Conservation (phyloP, 2,888 invertebrate genomes). For the Himalopsyche anomala region DNA sequence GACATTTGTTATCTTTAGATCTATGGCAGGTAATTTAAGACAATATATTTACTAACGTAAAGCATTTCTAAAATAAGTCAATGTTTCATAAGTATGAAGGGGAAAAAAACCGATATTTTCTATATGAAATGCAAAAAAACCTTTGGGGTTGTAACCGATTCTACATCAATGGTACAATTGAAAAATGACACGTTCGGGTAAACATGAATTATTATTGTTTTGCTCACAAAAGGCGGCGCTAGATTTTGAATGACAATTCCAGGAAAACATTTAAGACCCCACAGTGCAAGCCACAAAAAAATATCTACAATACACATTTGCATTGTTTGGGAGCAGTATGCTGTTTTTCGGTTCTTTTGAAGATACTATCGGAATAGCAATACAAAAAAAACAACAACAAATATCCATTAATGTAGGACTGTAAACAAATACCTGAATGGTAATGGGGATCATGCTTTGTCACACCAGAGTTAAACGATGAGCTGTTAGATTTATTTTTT, state of each 20-base stretch:
- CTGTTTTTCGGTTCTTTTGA: background rate
- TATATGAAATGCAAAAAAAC: too few relatives aligned
- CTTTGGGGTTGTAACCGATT: too few relatives aligned
- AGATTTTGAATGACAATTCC: background rate
- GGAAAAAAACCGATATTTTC: too few relatives aligned
- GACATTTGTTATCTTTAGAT: too few relatives aligned
- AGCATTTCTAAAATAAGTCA: too few relatives aligned
- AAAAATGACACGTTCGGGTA: constrained; percentile 8
- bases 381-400: background rate
- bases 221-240: background rate
- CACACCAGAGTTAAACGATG: too few relatives aligned
- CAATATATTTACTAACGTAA: too few relatives aligned
- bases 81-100: too few relatives aligned
- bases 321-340: background rate
- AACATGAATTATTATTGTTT: constrained; percentile 6
- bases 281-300: background rate
- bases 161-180: background rate
- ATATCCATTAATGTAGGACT: background rate
- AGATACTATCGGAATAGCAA: background rate
- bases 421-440: background rate
- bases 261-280: background rate
- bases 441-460: background rate
- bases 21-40: too few relatives aligned
- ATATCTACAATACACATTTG: background rate
- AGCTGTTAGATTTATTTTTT: too few relatives aligned